phyloP scores from a whole-genome alignment of 2,797 vertebrate genomes.

The Chromis chromis region DNA sequence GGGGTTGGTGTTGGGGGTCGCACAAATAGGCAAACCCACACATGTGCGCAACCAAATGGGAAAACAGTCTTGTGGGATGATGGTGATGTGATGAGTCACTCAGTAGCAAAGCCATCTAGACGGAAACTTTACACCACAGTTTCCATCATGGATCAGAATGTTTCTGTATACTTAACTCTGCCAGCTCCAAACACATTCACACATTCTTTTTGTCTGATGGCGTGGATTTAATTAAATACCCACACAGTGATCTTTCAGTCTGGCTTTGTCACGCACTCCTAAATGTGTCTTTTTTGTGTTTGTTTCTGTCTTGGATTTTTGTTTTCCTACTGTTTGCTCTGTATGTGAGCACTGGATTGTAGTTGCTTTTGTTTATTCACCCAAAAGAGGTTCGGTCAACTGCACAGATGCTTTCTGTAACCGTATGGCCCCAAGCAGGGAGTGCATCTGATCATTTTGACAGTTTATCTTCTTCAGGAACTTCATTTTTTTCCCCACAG shows the following conservation, averaged over 20 bases:
- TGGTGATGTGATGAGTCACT: slow-evolving; percentile 48
- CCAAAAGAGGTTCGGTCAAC: background rate
- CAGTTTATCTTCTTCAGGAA: background rate
- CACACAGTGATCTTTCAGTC: background rate
- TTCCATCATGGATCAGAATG: slow-evolving; percentile 35
- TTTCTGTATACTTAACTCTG: background rate
- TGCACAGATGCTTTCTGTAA: background rate
- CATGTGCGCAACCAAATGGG: slow-evolving; percentile 24
- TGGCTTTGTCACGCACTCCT: background rate
- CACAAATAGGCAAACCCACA: slow-evolving; percentile 22
- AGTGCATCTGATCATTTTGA: background rate
- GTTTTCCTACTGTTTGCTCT: background rate
- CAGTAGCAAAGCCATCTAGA: background rate
- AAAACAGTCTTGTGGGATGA: slow-evolving; percentile 27
- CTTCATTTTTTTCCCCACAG: background rate
- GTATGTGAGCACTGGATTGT: background rate
- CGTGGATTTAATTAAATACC: slow-evolving; percentile 9
- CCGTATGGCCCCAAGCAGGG: background rate
- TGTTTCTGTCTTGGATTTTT: background rate
- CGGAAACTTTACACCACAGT: slow-evolving; percentile 23
- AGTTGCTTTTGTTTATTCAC: background rate
- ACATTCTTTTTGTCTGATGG: slow-evolving; percentile 27
- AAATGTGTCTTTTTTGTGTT: background rate
- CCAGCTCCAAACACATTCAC: slow-evolving; percentile 25
- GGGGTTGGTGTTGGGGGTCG: background rate